phyloP scores from a whole-genome alignment of 1,140 invertebrate genomes.

The Lepidurus packardi region DNA sequence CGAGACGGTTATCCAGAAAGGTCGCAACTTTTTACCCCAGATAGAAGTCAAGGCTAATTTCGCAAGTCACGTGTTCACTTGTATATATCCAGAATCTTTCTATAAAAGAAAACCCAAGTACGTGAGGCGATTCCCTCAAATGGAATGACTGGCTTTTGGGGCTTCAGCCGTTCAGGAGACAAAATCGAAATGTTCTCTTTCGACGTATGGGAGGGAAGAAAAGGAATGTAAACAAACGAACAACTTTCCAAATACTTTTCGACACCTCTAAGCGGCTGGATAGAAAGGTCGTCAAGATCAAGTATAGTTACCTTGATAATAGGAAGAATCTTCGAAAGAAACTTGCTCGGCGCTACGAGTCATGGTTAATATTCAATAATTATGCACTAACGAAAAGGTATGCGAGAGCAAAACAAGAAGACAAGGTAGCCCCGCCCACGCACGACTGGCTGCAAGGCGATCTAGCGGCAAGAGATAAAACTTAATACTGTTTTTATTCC shows the following conservation, averaged over 20 bases:
- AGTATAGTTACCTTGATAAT: neutral
- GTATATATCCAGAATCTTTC: no score
- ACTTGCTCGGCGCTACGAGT: neutral
- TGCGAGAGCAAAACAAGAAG: neutral
- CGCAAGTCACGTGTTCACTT: no score
- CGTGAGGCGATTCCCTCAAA: no score
- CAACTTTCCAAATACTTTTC: neutral
- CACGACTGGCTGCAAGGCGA: neutral
- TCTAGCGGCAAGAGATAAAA: neutral
- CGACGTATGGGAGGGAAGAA: neutral
- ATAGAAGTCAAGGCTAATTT: no score
- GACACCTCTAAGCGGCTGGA: neutral
- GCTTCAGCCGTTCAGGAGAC: no score
- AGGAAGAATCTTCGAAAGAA: neutral
- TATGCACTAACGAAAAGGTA: neutral
- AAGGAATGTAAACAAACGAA: slow-evolving; percentile 1
- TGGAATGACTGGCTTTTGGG: no score
- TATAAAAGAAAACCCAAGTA: no score
- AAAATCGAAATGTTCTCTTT: no score
- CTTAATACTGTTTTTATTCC: neutral
- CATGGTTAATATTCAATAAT: neutral
- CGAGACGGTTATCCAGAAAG: no score
- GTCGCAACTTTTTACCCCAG: no score
- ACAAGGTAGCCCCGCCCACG: neutral
- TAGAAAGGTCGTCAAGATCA: neutral